Evolutionary conservation across 2,113 vertebrate species (phyloP).

Genomic region (Xiphophorus hellerii): DNA sequence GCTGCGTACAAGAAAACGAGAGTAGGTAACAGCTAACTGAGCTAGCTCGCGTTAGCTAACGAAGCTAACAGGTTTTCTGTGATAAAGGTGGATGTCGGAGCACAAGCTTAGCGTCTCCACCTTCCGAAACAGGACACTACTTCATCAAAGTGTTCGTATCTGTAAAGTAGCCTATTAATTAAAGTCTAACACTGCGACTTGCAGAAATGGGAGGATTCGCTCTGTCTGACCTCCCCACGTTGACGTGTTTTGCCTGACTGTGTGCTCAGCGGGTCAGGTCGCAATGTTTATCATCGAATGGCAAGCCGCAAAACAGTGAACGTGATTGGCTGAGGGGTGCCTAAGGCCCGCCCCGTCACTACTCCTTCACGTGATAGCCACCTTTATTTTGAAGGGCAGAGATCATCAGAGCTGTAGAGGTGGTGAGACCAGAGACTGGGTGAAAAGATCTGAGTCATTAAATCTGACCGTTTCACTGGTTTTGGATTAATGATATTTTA

Average conservation of each 20-base stretch:
- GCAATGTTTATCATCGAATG: conserved; percentile 73
- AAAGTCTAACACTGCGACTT: neutral
- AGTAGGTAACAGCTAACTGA: conserved; percentile 48
- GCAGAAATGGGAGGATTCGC: neutral
- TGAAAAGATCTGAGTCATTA: too few species aligned
- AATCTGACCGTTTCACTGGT: too few species aligned
- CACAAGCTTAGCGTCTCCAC: conserved; percentile 1
- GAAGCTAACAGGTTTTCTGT: conserved; percentile 37
- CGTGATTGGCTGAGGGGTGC: conserved; percentile 73
- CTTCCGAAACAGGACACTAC: neutral
- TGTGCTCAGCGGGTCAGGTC: conserved; percentile 17
- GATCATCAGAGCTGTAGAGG: neutral
- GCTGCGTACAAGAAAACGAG: conserved; percentile 41
- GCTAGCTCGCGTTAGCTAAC: conserved; percentile 59
- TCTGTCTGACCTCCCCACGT: conserved; percentile 20
- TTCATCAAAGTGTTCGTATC: neutral
- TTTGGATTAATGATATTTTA: too few species aligned
- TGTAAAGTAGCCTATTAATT: neutral
- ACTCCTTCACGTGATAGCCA: conserved; percentile 70
- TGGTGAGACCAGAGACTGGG: too few species aligned
- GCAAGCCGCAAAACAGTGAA: conserved; percentile 74
- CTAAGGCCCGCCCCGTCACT: conserved; percentile 37
- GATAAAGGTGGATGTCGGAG: conserved; percentile 24
- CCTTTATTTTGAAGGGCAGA: conserved; percentile 48
- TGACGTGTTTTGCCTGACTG: conserved; percentile 24